Base-by-base conservation (phyloP, 1,140 invertebrate species). In the Halesus radiatus region DNA sequence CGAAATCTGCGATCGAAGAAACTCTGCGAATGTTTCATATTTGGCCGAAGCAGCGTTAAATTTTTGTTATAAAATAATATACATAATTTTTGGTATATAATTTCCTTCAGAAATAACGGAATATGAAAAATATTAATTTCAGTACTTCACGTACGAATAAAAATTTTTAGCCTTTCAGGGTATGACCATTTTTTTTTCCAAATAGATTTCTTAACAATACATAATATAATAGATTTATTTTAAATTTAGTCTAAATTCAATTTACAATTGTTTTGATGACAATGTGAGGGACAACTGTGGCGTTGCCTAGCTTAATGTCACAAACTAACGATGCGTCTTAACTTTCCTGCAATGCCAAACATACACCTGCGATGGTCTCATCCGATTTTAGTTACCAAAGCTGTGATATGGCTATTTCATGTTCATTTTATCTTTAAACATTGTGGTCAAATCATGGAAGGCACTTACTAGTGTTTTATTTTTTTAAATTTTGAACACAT, bases 381-480 rank as follows among this genome's bases (percentile, higher is more conserved):
- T 29, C 62, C 16, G 22, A 66, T 29, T 66, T 50, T 64, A 16
- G 76, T 73, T 75, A 81, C 78, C 80, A 78, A 79, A 80, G 78
- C 78, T 81, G 80, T 74, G 80, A 81, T 78, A 84, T 81, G 80
- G 80, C 76, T 81, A 68, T 77, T 75, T 79, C 75, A 81, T 80
- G 79, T 81, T 73, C 20, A 77, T 74, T 74, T 81, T 72, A 80
- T 78, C 78, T 78, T 78, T 77, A 78, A 80, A 84, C 78, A 81
- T 76, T 78, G 82, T 81, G 82, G 80, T 84, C 82, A 78, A 81
- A 80, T 83, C 80, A 79, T 84, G 80, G 80, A 84, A 84, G 82
- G 82, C 82, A 84, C 82, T 84, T 83, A 62, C 82, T 79, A 84
- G 80, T 84, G 80, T 78, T 80, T 83, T 45, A 45, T 45, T 81